A percentile compares a stretch with the other conserved stretches of the same genome.
Evolutionary conservation across 2,113 vertebrate species (phyloP).

Genomic region (Tetrax tetrax): DNA sequence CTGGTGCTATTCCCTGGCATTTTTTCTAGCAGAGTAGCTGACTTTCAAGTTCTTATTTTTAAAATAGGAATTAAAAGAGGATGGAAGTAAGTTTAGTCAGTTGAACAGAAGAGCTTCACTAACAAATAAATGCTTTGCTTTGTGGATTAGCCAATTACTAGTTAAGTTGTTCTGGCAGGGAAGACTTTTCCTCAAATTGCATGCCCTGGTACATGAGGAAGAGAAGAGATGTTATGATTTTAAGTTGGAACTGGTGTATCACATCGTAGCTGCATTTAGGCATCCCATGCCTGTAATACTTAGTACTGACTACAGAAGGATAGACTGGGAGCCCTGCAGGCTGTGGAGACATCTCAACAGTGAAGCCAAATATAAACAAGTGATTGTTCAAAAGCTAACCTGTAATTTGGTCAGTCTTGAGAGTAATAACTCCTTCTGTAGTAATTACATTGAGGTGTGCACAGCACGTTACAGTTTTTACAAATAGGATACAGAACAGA

Average conservation of each 20-base stretch:
- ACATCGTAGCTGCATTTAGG: not conserved
- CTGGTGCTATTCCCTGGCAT: not conserved
- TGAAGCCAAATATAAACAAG: not conserved
- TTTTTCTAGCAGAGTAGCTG: not conserved
- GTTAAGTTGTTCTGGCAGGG: not conserved
- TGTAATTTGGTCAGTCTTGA: not conserved
- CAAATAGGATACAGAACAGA: not conserved
- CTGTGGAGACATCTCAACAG: not conserved
- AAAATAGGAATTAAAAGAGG: not conserved
- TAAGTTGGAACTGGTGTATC: not conserved
- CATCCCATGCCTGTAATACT: not conserved
- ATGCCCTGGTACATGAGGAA: not conserved
- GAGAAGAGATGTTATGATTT: not conserved
- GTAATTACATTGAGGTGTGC: not conserved
- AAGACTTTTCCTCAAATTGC: not conserved
- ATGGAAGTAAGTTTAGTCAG: not conserved
- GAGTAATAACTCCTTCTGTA: not conserved
- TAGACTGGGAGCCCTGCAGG: not conserved
- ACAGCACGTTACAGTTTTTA: not conserved
- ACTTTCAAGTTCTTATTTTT: not conserved
- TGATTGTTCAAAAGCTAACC: not conserved
- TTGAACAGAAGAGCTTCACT: not conserved
- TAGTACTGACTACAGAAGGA: not conserved
- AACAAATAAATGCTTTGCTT: not conserved
- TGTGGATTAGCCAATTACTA: not conserved